A percentile compares a stretch with the other conserved stretches of the same genome.
These are phyloP conservation scores for Spinibarbus caldwelli DNA, from an alignment of 2,797 vertebrate species.

Conservation along the genomic window DNA sequence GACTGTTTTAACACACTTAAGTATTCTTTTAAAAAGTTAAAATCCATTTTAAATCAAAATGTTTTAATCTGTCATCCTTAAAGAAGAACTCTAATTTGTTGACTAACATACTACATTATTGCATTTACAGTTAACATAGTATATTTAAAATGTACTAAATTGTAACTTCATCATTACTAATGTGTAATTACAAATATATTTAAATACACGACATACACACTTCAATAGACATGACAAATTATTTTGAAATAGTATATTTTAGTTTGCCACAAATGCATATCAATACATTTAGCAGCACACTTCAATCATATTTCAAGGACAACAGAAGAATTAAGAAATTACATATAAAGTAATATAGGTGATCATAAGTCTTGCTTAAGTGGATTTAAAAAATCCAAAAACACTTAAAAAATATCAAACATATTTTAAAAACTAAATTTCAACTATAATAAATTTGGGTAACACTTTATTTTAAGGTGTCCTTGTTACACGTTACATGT, in stretches of 20 bases:
- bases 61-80: too few relatives aligned
- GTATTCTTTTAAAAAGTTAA: background rate
- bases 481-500: too few relatives aligned
- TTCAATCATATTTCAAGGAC: background rate
- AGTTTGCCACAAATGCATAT: background rate
- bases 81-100: background rate
- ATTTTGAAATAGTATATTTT: too few relatives aligned
- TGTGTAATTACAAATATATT: too few relatives aligned
- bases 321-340: background rate
- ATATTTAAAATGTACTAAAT: background rate
- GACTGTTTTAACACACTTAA: background rate
- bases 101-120: background rate
- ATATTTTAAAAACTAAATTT: background rate
- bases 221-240: background rate
- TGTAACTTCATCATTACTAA: background rate
- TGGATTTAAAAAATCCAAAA: background rate
- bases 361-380: background rate
- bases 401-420: too few relatives aligned
- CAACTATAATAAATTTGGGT: background rate
- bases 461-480: too few relatives aligned
- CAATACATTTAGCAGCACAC: background rate
- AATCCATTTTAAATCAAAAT: background rate
- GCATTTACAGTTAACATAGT: too few relatives aligned
- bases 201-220: background rate
- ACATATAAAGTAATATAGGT: background rate